phyloP scores from a whole-genome alignment of 2,797 vertebrate genomes.

The Spea hammondii region DNA sequence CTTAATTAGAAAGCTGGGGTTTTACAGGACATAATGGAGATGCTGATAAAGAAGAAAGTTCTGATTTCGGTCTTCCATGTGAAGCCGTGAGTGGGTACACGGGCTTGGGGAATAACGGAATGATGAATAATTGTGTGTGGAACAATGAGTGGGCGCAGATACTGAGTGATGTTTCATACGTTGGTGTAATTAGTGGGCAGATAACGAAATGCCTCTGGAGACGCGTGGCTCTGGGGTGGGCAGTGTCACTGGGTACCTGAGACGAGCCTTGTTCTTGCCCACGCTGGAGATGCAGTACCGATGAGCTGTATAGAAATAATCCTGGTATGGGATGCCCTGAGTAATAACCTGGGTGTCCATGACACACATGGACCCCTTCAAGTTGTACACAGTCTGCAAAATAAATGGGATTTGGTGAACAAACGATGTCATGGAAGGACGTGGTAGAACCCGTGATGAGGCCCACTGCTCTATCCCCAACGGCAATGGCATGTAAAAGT shows the following conservation, averaged over 20 bases:
- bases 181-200: slow-evolving; percentile 23
- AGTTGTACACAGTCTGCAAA: slow-evolving; percentile 77
- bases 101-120: background rate
- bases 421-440: too few species aligned
- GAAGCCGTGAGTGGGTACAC: too few species aligned
- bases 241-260: slow-evolving; percentile 67
- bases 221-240: background rate
- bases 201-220: background rate
- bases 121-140: background rate
- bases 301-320: slow-evolving; percentile 89
- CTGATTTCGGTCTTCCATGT: too few species aligned
- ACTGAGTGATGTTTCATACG: background rate
- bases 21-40: too few species aligned
- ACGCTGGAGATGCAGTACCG: slow-evolving; percentile 86
- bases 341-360: slow-evolving; percentile 89
- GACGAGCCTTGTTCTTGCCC: slow-evolving; percentile 82
- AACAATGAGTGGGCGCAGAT: background rate
- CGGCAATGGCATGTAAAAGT: too few species aligned
- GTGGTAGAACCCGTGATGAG: too few species aligned
- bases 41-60: too few species aligned
- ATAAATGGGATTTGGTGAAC: background rate
- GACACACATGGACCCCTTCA: slow-evolving; percentile 76
- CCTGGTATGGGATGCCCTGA: slow-evolving; percentile 90
- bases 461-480: too few species aligned
- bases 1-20: too few species aligned